Evolutionary conservation across 2,113 vertebrate genomes (phyloP).

Genomic region (Neomonachus schauinslandi): DNA sequence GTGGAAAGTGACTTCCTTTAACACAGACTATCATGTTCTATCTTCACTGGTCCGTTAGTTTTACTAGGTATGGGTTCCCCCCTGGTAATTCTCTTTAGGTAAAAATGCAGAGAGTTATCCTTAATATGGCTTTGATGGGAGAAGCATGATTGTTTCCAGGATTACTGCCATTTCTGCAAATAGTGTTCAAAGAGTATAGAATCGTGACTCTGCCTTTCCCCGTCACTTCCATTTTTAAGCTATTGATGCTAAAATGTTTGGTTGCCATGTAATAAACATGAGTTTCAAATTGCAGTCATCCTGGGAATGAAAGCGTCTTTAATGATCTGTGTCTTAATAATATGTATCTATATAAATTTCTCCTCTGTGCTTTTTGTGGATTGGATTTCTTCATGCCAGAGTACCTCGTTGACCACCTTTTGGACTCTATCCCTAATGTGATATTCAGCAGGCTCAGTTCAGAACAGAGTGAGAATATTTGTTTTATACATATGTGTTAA

Average conservation of each 20-base stretch:
- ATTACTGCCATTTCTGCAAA: constrained; percentile 42
- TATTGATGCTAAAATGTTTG: constrained; percentile 48
- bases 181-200: constrained; percentile 23
- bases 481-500: not conserved
- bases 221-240: constrained; percentile 47
- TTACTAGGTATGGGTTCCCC: not conserved
- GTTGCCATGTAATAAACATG: not conserved
- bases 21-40: not conserved
- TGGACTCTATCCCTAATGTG: not conserved
- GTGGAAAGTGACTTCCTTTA: not conserved
- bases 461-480: not conserved
- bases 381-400: not conserved
- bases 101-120: constrained; percentile 54
- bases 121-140: not conserved
- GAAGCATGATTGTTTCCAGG: constrained; percentile 38
- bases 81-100: constrained; percentile 6
- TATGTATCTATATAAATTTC: not conserved
- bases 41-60: not conserved
- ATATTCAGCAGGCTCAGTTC: not conserved
- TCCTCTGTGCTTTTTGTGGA: not conserved
- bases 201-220: not conserved
- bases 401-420: not conserved
- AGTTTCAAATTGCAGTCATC: constrained; percentile 22
- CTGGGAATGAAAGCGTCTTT: constrained; percentile 64
- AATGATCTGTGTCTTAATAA: not conserved